These are phyloP conservation scores for Bombus breviceps DNA, from an alignment of 1,140 invertebrate species.

Conservation along the genomic window DNA sequence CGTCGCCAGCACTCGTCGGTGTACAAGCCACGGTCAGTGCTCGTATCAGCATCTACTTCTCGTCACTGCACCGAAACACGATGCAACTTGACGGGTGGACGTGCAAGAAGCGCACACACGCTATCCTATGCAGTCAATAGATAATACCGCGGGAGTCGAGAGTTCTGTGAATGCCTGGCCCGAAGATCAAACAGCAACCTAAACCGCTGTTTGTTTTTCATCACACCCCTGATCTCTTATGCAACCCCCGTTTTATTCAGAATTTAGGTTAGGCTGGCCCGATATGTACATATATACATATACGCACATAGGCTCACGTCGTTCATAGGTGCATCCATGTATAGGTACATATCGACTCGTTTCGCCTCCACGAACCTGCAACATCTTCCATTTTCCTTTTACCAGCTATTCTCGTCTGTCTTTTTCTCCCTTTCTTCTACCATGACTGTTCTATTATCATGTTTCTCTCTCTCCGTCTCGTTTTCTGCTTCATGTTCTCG, in stretches of 20 bases:
- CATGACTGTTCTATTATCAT: not conserved
- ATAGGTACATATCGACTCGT: conserved; percentile 56
- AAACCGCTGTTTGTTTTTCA: conserved; percentile 83
- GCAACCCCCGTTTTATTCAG: conserved; percentile 81
- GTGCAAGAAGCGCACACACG: conserved; percentile 55
- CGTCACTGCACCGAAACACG: conserved; percentile 45
- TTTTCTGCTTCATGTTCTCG: too few relatives aligned
- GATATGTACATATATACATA: conserved; percentile 63
- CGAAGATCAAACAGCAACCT: conserved; percentile 83
- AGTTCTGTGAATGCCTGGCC: conserved; percentile 79
- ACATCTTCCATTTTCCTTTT: conserved; percentile 31
- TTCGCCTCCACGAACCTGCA: conserved; percentile 35
- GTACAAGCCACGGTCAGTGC: conserved; percentile 53
- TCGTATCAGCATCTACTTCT: conserved; percentile 54
- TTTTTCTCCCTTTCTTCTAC: not conserved
- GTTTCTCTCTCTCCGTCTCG: not conserved
- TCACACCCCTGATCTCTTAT: conserved; percentile 82
- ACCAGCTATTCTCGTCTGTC: not conserved
- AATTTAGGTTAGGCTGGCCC: conserved; percentile 80
- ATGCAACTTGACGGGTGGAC: conserved; percentile 26
- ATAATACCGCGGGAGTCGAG: conserved; percentile 73
- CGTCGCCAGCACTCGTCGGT: conserved; percentile 37
- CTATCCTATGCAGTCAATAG: conserved; percentile 75
- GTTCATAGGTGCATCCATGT: conserved; percentile 25
- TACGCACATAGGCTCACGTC: conserved; percentile 6